phyloP scores from a whole-genome alignment of 2,797 vertebrate genomes.

The Melanotaenia boesemani region DNA sequence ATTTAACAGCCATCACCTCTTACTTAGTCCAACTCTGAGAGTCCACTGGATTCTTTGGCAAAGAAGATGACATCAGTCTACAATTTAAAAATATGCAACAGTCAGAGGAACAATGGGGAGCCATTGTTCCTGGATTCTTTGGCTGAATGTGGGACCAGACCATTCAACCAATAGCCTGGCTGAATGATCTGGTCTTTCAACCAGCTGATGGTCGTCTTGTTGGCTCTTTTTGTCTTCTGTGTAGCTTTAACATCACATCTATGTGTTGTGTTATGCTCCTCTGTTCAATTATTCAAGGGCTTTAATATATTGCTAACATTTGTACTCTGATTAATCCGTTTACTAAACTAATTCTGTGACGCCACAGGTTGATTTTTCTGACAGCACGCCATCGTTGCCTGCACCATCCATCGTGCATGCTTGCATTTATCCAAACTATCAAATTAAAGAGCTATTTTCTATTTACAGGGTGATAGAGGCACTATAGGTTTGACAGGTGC shows the following conservation, averaged over 20 bases:
- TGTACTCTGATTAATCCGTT: conserved; percentile 31
- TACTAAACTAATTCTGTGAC: conserved; percentile 54
- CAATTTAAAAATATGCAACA: conserved; percentile 37
- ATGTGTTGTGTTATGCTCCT: neutral
- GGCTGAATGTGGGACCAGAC: conserved; percentile 39
- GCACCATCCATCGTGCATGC: conserved; percentile 44
- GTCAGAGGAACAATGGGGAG: conserved; percentile 33
- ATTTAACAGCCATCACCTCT: conserved; percentile 68
- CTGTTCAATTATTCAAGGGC: conserved; percentile 18
- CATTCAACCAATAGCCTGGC: neutral
- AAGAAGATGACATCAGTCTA: conserved; percentile 50
- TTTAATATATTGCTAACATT: conserved; percentile 32
- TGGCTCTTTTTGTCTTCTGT: conserved; percentile 42
- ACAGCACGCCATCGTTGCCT: conserved; percentile 56
- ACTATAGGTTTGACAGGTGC: conserved; percentile 84
- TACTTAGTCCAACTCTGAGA: conserved; percentile 32
- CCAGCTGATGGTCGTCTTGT: conserved; percentile 19
- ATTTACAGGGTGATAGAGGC: conserved; percentile 87
- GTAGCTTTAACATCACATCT: conserved; percentile 18
- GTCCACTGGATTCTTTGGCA: conserved; percentile 56
- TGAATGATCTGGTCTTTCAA: too few species aligned
- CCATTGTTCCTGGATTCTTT: conserved; percentile 53
- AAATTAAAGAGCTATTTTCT: conserved; percentile 47
- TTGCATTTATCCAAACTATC: neutral
- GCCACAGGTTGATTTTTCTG: conserved; percentile 52